Conservation (phyloP, 2,113 vertebrate genomes). For the Sitta europaea region DNA sequence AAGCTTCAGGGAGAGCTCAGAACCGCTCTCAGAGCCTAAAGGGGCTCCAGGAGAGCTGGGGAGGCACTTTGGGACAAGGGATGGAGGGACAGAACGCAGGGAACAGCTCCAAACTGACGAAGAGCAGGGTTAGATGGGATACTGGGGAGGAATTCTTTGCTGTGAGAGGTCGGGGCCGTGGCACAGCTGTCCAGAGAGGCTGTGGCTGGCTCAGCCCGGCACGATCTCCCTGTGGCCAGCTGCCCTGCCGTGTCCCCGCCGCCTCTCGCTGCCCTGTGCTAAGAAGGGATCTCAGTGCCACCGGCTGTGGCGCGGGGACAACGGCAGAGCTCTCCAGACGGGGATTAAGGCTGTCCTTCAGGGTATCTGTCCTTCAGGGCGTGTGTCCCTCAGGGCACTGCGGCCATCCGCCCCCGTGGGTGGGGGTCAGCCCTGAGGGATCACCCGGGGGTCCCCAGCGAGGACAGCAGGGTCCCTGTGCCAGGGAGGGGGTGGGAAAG, state of each 20-base stretch:
- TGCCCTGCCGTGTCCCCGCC: not conserved
- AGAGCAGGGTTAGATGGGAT: not conserved
- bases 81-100: not conserved
- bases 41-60: not conserved
- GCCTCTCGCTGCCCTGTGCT: not conserved
- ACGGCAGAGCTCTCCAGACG: not conserved
- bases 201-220: not conserved
- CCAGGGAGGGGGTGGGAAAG: fast-evolving
- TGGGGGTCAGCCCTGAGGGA: fast-evolving
- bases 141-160: fast-evolving
- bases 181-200: not conserved
- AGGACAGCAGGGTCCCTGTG: fast-evolving
- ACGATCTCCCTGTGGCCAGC: fast-evolving
- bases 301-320: not conserved
- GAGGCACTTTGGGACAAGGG: too few relatives aligned
- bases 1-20: not conserved
- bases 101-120: not conserved
- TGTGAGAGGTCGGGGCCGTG: not conserved
- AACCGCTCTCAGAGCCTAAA: not conserved
- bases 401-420: fast-evolving
- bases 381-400: not conserved
- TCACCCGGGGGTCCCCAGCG: not conserved
- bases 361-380: too few relatives aligned
- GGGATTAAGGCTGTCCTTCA: not conserved
- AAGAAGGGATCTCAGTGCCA: not conserved